These are phyloP conservation scores for Himantopus leucocephalus DNA, from an alignment of 2,113 vertebrate species.

Conservation along the genomic window DNA sequence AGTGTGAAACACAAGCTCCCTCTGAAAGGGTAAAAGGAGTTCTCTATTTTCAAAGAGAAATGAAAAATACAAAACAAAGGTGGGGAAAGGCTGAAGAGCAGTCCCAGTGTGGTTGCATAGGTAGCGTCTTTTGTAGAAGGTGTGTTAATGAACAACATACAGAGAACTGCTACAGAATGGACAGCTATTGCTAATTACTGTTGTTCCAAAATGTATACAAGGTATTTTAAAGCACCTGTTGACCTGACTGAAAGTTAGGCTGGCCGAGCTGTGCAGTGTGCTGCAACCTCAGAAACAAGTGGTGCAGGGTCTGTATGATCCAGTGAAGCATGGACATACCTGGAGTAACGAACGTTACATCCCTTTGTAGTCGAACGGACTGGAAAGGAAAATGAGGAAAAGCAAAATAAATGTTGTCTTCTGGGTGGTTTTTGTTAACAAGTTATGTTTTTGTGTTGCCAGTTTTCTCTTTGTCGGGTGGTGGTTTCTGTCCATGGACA, in stretches of 20 bases:
- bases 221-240: not conserved
- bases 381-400: not conserved
- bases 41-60: not conserved
- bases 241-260: not conserved
- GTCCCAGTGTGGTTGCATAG: fast-evolving
- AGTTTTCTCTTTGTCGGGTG: fast-evolving
- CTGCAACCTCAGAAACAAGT: not conserved
- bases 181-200: too few species aligned
- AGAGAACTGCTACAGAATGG: not conserved
- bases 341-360: not conserved
- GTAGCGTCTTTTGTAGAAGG: not conserved
- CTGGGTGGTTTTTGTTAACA: not conserved
- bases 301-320: not conserved
- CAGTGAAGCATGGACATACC: not conserved
- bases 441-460: not conserved
- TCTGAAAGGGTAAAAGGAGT: not conserved
- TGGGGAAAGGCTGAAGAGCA: not conserved
- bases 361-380: not conserved
- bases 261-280: fast-evolving
- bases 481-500: fast-evolving
- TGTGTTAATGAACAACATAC: not conserved
- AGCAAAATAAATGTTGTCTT: not conserved
- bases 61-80: not conserved
- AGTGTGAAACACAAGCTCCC: not conserved
- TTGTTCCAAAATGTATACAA: too few species aligned